Evolutionary conservation across 2,797 vertebrate species (phyloP).

Genomic region (Bucorvus abyssinicus): DNA sequence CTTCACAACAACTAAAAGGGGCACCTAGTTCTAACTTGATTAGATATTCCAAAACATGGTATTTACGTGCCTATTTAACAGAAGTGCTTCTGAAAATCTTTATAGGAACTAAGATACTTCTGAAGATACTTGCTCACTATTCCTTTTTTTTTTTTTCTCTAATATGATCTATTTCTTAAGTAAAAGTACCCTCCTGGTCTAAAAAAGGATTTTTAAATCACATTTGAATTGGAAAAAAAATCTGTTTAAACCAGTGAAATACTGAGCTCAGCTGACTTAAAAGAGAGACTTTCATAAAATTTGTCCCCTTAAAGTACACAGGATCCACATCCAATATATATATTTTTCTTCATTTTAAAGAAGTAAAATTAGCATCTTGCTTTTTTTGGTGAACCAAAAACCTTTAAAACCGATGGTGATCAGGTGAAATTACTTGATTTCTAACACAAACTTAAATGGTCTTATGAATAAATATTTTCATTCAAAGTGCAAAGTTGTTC

Average conservation of each 20-base stretch:
- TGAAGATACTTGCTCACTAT: neutral
- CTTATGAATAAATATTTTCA: neutral
- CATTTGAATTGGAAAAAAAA: neutral
- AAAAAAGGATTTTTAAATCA: neutral
- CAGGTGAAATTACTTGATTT: neutral
- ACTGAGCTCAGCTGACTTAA: neutral
- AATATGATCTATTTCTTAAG: neutral
- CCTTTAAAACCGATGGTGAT: neutral
- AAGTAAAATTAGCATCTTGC: neutral
- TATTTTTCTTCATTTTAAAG: neutral
- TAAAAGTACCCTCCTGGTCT: neutral
- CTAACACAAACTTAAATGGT: neutral
- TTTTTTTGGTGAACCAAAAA: neutral
- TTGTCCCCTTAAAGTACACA: neutral
- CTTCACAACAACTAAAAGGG: neutral
- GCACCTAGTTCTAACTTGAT: neutral
- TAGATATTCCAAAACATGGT: neutral
- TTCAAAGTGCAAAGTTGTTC: neutral
- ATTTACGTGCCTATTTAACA: neutral
- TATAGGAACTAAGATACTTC: neutral
- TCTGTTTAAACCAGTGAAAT: neutral
- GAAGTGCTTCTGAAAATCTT: neutral
- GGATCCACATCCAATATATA: neutral
- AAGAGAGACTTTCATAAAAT: neutral
- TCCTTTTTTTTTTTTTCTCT: neutral